Conservation (phyloP, 2,797 vertebrate species). For the Cottoperca gobio region DNA sequence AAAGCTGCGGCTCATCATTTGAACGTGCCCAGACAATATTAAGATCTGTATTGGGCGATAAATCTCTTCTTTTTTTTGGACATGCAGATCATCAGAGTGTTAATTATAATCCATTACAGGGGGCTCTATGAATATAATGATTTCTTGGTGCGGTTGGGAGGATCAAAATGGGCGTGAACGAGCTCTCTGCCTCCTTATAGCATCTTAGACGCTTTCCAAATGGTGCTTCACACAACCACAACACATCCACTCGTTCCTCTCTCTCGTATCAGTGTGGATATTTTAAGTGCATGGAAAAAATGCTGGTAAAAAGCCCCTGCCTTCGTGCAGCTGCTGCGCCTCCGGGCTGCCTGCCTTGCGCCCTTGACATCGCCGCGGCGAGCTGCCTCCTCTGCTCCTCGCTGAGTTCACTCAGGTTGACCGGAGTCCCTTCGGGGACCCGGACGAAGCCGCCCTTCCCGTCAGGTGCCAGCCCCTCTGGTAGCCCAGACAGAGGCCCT, state of each 20-base stretch:
- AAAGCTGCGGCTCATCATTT: neutral
- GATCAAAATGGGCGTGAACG: conserved; percentile 73
- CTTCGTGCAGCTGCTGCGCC: conserved; percentile 87
- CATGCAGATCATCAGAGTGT: conserved; percentile 25
- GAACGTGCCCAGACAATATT: neutral
- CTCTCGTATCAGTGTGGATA: neutral
- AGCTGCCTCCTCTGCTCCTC: conserved; percentile 92
- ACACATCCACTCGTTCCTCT: conserved; percentile 40
- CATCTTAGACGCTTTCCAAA: conserved; percentile 30
- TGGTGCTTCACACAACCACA: conserved; percentile 58
- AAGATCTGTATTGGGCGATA: neutral
- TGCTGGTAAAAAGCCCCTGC: conserved; percentile 76
- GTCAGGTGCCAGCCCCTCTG: conserved; percentile 87
- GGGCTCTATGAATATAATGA: conserved; percentile 14
- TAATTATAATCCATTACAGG: conserved; percentile 5
- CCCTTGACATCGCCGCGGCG: conserved; percentile 93
- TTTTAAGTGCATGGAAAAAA: conserved; percentile 14
- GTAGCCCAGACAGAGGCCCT: conserved; percentile 83
- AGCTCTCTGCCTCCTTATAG: conserved; percentile 24
- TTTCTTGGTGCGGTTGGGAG: conserved; percentile 29
- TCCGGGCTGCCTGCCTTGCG: conserved; percentile 91
- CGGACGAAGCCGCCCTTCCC: conserved; percentile 85
- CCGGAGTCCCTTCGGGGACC: conserved; percentile 89
- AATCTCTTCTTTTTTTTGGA: neutral
- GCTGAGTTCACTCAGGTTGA: conserved; percentile 91